Conservation (phyloP, 2,797 vertebrate genomes). For the Momotus momota region DNA sequence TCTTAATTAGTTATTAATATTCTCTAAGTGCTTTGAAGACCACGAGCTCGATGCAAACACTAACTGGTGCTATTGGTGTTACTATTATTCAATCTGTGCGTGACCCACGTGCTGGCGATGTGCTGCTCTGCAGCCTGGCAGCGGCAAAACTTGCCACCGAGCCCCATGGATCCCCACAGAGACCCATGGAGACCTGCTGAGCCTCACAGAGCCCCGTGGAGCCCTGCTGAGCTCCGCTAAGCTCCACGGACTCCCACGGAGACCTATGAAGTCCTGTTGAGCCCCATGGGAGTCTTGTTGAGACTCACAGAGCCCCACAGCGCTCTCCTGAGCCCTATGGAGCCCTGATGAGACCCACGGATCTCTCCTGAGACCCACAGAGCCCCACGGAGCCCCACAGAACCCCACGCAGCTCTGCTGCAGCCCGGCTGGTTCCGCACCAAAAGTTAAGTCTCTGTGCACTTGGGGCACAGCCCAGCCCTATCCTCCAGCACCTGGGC, state of each 20-base stretch:
- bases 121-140: not conserved
- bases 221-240: fast-evolving
- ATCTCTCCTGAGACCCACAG: no score
- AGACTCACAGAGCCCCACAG: fast-evolving
- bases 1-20: conserved; percentile 3
- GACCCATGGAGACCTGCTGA: not conserved
- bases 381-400: not conserved
- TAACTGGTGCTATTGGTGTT: not conserved
- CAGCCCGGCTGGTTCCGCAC: not conserved
- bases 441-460: not conserved
- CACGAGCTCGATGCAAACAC: not conserved
- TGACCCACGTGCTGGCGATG: not conserved
- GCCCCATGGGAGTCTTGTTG: fast-evolving
- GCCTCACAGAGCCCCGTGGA: not conserved
- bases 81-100: not conserved
- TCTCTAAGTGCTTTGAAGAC: not conserved
- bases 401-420: not conserved
- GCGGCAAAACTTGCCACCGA: not conserved
- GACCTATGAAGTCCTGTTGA: no score
- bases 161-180: fast-evolving
- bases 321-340: not conserved
- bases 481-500: fast-evolving
- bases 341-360: not conserved
- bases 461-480: not conserved
- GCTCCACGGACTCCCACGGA: no score